phyloP scores from a whole-genome alignment of 2,888 invertebrate genomes.

The Galerucella pusilla region DNA sequence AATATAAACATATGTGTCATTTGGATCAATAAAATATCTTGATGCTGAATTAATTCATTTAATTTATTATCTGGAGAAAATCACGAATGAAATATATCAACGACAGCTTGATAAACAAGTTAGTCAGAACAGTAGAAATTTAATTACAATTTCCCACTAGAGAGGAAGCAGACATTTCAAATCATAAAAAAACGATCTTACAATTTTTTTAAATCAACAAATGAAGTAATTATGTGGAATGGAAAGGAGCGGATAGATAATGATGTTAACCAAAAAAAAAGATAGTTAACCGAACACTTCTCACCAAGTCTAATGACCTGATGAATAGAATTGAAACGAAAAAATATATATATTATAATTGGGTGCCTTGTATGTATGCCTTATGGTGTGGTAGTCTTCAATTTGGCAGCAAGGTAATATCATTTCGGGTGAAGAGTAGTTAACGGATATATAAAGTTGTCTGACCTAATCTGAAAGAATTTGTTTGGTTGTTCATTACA shows the following conservation, averaged over 20 bases:
- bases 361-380: neutral
- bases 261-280: neutral
- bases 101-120: neutral
- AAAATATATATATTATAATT: neutral
- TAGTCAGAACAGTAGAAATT: slow-evolving; percentile 5
- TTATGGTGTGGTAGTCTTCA: neutral
- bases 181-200: neutral
- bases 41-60: neutral
- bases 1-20: neutral
- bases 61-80: neutral
- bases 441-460: neutral
- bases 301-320: neutral
- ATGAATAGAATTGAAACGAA: neutral
- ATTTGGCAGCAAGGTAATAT: neutral
- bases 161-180: neutral
- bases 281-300: neutral
- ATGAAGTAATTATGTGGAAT: neutral
- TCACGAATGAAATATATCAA: too few relatives aligned
- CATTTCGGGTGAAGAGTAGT: neutral
- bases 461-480: slow-evolving; percentile 1
- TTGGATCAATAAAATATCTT: neutral
- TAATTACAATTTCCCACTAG: neutral
- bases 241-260: neutral
- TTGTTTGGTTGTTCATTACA: neutral
- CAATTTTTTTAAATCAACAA: neutral